Percentiles rank a stretch among this genome's conserved stretches.
These are phyloP conservation scores for Palythoa caribaeorum DNA, from an alignment of 92 coral and sea anemone genomes.

Conservation along the genomic window DNA sequence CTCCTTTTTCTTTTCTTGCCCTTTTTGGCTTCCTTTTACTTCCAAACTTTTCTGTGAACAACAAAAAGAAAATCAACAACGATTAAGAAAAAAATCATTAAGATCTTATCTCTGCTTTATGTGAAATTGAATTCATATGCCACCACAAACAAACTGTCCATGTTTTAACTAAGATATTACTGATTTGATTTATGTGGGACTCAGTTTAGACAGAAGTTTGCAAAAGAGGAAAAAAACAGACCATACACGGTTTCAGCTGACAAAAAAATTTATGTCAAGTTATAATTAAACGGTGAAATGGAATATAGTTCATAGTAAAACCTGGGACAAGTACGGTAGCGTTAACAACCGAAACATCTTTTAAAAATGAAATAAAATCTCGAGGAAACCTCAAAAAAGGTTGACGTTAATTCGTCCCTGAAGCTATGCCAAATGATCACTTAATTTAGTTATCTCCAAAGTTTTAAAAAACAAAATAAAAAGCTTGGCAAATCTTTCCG, in stretches of 20 bases:
- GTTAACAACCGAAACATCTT: too few relatives aligned
- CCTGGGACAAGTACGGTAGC: too few relatives aligned
- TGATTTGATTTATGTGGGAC: not conserved
- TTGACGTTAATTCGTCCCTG: too few relatives aligned
- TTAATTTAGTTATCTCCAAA: too few relatives aligned
- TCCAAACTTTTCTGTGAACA: not conserved
- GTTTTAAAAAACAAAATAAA: too few relatives aligned
- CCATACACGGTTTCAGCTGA: not conserved
- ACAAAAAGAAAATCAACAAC: constrained; percentile 16
- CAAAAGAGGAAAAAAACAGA: not conserved
- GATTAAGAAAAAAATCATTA: constrained; percentile 19
- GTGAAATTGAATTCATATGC: not conserved
- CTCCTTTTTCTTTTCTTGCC: not conserved
- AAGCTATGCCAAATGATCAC: too few relatives aligned
- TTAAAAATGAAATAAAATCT: too few relatives aligned
- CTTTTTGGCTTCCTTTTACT: constrained; percentile 3
- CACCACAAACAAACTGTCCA: not conserved
- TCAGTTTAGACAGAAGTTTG: not conserved
- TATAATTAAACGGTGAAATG: too few relatives aligned
- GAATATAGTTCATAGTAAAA: too few relatives aligned
- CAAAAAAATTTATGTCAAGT: too few relatives aligned
- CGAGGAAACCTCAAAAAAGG: too few relatives aligned
- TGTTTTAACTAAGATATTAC: not conserved
- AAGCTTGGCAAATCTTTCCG: too few relatives aligned
- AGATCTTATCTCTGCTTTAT: not conserved